Evolutionary conservation across 2,113 vertebrate genomes (phyloP).

Genomic region (Xiphophorus hellerii): DNA sequence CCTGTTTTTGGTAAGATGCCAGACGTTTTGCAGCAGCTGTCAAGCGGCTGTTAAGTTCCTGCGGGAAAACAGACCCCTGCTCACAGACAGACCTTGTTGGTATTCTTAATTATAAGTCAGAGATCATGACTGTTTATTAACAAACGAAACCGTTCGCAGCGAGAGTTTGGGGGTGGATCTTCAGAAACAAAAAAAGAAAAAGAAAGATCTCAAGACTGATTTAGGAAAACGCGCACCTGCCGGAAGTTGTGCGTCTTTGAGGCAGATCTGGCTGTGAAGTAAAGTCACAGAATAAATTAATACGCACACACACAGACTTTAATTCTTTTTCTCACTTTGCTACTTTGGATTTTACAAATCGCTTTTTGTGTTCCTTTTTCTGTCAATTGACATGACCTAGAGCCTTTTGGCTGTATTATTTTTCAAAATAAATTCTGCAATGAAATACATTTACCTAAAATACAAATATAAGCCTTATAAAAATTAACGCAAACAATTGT

Average conservation of each 20-base stretch:
- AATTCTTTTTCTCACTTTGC: neutral
- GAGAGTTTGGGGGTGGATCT: neutral
- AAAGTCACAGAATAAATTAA: neutral
- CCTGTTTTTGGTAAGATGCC: too few species aligned
- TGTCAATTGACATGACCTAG: neutral
- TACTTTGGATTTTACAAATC: neutral
- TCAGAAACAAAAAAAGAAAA: neutral
- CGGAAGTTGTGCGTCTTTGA: neutral
- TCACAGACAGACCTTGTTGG: neutral
- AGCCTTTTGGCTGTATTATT: rapidly evolving
- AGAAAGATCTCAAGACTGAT: neutral
- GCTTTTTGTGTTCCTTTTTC: neutral
- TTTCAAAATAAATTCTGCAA: conserved; percentile 45
- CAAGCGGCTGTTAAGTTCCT: neutral
- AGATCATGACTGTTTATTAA: neutral
- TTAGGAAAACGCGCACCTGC: neutral
- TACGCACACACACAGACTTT: neutral
- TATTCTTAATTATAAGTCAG: neutral
- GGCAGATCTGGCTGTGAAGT: neutral
- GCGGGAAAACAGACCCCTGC: neutral
- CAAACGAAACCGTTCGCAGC: neutral
- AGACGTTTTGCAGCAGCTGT: neutral
- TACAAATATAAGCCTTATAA: neutral
- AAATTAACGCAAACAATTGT: neutral
- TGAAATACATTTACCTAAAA: neutral